Base-by-base conservation (phyloP, 2,888 invertebrate genomes). In the Caenorhabditis sp. region DNA sequence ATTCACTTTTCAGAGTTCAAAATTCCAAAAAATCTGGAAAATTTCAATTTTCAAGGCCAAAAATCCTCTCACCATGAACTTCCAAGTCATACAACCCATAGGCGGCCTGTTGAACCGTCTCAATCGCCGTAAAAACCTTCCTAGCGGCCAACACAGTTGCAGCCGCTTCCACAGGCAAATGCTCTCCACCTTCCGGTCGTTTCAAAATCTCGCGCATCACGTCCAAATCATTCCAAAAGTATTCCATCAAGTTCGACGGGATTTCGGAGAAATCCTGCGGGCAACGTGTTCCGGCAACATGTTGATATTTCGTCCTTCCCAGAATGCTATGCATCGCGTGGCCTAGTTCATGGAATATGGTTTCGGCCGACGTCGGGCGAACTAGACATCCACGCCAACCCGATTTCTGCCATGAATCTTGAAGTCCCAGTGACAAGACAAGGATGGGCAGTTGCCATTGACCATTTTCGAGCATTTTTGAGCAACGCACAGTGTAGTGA, bases 281-380 rank as follows among this genome's bases (percentile, higher is more conserved):
- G 88, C 97, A 97, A 66, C 99, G 91, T 0, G 99, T 99, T 71
- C 89, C 90, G 3, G 96, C 93, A 55, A 97, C 95, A 89, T 99
- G 97, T 89, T 99, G 99, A 89, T 96, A 94, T 72, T 92, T 91
- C 0, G 97, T 96, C 60, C 96, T 91, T 1, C 95, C 99, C 80
- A 99, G 89, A 95, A 99, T 97, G 21, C 97, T 96, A 90, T 99
- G 99, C 91, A 97, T 92, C 19, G 97, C 99, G 90, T 99, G 99
- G 0, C 99, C 99, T 93, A 95, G 93, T 91, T 99, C 97, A 89
- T 99, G 99, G 89, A 97, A 97, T 78, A 99, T 90, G 90, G 97
- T 99, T 89, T 97, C 97, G 10, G 97, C 93, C 86, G 66, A 66
- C 49, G 67, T 66, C 23, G 66, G 58, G 14, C 66, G 65, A 17